These are phyloP conservation scores for Lepus townsendii DNA, from an alignment of 2,797 vertebrate genomes.

Conservation along the genomic window DNA sequence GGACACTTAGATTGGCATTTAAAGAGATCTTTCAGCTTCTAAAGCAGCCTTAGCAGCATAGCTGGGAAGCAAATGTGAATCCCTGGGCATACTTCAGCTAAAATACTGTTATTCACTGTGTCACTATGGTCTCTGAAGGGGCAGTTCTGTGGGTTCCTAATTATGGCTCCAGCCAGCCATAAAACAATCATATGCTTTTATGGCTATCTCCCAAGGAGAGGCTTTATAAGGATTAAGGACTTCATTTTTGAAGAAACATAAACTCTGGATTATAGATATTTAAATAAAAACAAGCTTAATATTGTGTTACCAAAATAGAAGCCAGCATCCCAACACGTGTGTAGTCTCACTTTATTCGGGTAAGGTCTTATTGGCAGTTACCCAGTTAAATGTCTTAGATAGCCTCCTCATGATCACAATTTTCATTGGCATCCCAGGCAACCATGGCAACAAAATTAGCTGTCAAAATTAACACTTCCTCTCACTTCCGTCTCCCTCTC, in stretches of 20 bases:
- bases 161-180: background rate
- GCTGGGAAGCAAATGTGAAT: background rate
- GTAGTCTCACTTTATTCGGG: constrained; percentile 22
- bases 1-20: background rate
- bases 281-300: background rate
- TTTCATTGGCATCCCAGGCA: background rate
- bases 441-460: background rate
- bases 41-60: background rate
- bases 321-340: background rate
- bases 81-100: background rate
- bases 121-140: background rate
- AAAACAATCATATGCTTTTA: background rate
- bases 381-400: background rate
- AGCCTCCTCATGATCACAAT: background rate
- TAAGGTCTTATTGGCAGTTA: background rate
- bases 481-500: background rate
- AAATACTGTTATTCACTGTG: background rate
- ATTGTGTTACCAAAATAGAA: background rate
- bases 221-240: background rate
- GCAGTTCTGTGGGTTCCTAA: background rate
- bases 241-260: background rate
- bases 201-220: background rate
- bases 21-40: background rate
- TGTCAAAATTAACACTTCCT: background rate
- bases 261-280: background rate